Conservation (phyloP, 2,888 invertebrate genomes). For the Augochlorella aurata region DNA sequence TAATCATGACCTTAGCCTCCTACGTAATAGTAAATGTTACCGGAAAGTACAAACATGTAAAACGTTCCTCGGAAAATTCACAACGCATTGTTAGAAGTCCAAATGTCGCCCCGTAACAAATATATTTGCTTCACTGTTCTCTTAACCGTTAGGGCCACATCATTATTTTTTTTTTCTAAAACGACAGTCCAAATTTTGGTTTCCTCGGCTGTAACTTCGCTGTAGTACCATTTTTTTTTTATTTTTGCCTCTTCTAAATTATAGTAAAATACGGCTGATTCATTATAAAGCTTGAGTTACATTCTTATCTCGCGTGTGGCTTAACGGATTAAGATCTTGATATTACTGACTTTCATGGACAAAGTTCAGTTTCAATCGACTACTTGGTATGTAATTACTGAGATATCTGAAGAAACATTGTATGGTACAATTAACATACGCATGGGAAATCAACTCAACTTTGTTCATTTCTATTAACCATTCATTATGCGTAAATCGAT, state of each 20-base stretch:
- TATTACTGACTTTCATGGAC: not conserved
- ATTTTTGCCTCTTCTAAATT: not conserved
- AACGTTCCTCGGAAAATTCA: slow-evolving; percentile 15
- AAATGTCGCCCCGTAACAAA: slow-evolving; percentile 17
- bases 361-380: slow-evolving; percentile 10
- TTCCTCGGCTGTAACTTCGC: not conserved
- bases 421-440: not conserved
- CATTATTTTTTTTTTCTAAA: not conserved
- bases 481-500: not conserved
- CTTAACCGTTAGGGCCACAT: not conserved
- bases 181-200: not conserved
- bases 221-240: not conserved
- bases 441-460: not conserved
- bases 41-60: slow-evolving; percentile 22
- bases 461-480: not conserved
- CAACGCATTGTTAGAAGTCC: not conserved
- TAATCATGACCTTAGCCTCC: not conserved
- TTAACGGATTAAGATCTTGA: slow-evolving; percentile 5
- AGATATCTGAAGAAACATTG: not conserved
- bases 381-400: not conserved
- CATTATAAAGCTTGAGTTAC: not conserved
- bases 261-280: slow-evolving; percentile 4
- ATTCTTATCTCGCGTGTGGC: not conserved
- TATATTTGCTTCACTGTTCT: slow-evolving; percentile 18
- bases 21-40: slow-evolving; percentile 24